phyloP scores from a whole-genome alignment of 2,888 invertebrate species.

The Chesias legatella region DNA sequence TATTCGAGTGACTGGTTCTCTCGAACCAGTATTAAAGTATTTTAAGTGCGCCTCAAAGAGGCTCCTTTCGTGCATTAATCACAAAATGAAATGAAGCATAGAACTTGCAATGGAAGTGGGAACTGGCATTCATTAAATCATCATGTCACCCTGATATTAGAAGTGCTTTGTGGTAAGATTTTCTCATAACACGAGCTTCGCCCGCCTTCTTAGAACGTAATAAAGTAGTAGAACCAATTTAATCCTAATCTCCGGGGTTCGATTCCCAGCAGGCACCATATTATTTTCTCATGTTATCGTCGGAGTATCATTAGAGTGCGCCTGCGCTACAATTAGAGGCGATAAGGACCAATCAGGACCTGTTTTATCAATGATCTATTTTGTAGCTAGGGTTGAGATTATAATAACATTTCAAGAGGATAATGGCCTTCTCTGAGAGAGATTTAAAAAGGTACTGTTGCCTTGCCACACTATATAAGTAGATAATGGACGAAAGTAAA shows the following conservation, averaged over 20 bases:
- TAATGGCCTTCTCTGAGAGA: slow-evolving; percentile 3
- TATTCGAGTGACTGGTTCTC: too few relatives aligned
- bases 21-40: too few relatives aligned
- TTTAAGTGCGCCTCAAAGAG: too few relatives aligned
- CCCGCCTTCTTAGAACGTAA: slow-evolving; percentile 4
- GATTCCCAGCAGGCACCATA: slow-evolving; percentile 29
- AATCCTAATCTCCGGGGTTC: slow-evolving; percentile 7
- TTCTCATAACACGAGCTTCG: neutral
- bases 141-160: too few relatives aligned
- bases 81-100: too few relatives aligned
- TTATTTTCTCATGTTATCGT: slow-evolving; percentile 54
- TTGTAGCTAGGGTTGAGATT: slow-evolving; percentile 29
- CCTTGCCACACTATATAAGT: too few relatives aligned
- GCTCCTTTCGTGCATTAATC: too few relatives aligned
- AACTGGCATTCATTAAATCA: too few relatives aligned
- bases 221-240: slow-evolving; percentile 15
- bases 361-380: slow-evolving; percentile 51
- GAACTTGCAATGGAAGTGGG: too few relatives aligned
- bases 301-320: slow-evolving; percentile 40
- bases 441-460: too few relatives aligned
- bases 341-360: slow-evolving; percentile 53
- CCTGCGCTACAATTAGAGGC: slow-evolving; percentile 51
- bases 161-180: too few relatives aligned
- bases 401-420: slow-evolving; percentile 12
- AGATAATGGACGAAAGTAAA: too few relatives aligned